phyloP scores from a whole-genome alignment of 2,113 vertebrate species.

The Maccullochella peelii region DNA sequence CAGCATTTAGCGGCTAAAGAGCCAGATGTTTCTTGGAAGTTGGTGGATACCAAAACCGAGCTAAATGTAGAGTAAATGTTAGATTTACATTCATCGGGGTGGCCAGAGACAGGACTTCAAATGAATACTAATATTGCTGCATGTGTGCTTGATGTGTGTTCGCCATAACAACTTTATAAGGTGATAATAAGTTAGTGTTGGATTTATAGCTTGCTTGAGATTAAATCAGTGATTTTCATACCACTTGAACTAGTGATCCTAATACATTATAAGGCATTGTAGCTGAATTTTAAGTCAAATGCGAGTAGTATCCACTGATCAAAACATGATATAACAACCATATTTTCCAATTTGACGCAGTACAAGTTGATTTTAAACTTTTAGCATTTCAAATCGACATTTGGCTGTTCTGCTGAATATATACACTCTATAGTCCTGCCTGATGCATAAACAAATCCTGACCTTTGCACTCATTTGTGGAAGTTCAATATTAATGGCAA shows the following conservation, averaged over 20 bases:
- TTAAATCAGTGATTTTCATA: not conserved
- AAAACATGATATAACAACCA: not conserved
- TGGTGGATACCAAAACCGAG: not conserved
- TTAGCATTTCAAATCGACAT: constrained; percentile 38
- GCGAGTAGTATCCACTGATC: not conserved
- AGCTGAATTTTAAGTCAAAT: not conserved
- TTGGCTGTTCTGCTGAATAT: constrained; percentile 39
- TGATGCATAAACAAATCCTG: constrained; percentile 65
- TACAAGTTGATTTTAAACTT: constrained; percentile 38
- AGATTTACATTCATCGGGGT: not conserved
- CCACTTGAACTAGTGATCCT: not conserved
- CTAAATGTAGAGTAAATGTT: not conserved
- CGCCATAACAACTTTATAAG: too few relatives aligned
- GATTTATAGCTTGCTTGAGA: not conserved
- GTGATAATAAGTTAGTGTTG: too few relatives aligned
- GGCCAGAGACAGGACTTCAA: too few relatives aligned
- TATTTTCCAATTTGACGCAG: constrained; percentile 5
- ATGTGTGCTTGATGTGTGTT: too few relatives aligned
- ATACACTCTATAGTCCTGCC: constrained; percentile 11
- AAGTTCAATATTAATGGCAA: constrained; percentile 57
- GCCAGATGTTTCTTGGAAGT: not conserved
- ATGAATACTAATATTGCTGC: too few relatives aligned
- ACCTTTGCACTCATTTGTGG: constrained; percentile 65
- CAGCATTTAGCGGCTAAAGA: not conserved
- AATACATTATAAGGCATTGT: not conserved